These are phyloP conservation scores for Amazona vittata DNA, from an alignment of 2,113 vertebrate species.

Conservation along the genomic window DNA sequence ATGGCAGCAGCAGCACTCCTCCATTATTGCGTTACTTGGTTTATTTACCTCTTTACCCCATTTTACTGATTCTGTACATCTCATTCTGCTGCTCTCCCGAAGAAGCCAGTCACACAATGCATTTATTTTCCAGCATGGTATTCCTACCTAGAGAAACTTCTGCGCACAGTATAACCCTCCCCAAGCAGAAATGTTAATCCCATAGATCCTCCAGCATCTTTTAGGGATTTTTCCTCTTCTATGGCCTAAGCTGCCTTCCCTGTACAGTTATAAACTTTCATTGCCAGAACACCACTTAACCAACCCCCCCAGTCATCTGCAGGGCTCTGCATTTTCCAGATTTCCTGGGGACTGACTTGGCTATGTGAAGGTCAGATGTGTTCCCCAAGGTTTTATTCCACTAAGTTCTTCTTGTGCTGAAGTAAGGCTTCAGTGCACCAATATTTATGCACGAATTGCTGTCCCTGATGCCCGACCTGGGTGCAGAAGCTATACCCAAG, in stretches of 20 bases:
- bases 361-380: background rate
- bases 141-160: background rate
- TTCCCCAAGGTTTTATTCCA: slow-evolving; percentile 2
- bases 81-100: background rate
- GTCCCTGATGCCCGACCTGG: background rate
- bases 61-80: background rate
- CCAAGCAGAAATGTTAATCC: background rate
- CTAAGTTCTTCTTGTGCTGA: background rate
- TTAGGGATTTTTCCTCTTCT: background rate
- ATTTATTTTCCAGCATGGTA: background rate
- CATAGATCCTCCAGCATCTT: background rate
- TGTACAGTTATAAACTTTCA: slow-evolving; percentile 28
- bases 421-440: background rate
- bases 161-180: background rate
- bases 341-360: background rate
- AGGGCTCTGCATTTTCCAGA: background rate
- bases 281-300: slow-evolving; percentile 28
- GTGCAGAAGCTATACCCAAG: background rate
- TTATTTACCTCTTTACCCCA: background rate
- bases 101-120: background rate
- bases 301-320: background rate
- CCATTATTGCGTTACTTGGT: background rate
- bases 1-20: background rate
- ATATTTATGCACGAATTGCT: background rate
- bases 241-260: background rate